Base-by-base conservation (phyloP, 2,888 invertebrate genomes). In the Melitaea athalia region DNA sequence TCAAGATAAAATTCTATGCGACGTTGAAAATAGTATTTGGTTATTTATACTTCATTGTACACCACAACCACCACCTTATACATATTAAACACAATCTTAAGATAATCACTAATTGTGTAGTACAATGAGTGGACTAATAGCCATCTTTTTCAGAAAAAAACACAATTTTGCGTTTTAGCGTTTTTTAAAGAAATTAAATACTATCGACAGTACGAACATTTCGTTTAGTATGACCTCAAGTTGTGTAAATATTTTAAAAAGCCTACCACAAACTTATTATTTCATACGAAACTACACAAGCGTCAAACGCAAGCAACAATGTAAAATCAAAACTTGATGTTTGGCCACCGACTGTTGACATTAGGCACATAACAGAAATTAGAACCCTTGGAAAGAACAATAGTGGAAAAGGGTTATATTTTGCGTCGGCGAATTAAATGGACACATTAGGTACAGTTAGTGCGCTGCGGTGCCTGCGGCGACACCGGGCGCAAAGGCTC, bases 391-490 rank as follows among this genome's bases (percentile, higher is more conserved):
- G 71, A 76, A 80, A 77, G 77, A 79, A 81, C 78, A 81, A 77
- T 77, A 77, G 75, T 77, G 75, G 71, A 74, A 84, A 81, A 84
- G 79, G 83, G 78, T 76, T 74, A 74, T 76, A 74, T 77, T 76
- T 75, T 75, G 73, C 75, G 75, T 74, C 74, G 74, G 84, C 83
- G 83, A 87, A 89, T 90, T 86, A 87, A 89, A 90, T 88, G 86
- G 85, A 86, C 85, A 86, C 83, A 85, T 88, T 83, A n/a, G n/a
- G n/a, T n/a, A 85, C 83, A 76, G 79, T 75, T 76, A 75, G 75
- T 78, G 77, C 78, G 69, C 73, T 69, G 74, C 69, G 72, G 66
- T 77, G 86, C 87, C 85, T 74, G 76, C 73, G 84, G 89, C 86
- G 69, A 77, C 75, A 75, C 76, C 76, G 76, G 42, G 78, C 79